These are phyloP conservation scores for Hemitrygon akajei DNA, from an alignment of 2,797 vertebrate genomes.

Conservation along the genomic window DNA sequence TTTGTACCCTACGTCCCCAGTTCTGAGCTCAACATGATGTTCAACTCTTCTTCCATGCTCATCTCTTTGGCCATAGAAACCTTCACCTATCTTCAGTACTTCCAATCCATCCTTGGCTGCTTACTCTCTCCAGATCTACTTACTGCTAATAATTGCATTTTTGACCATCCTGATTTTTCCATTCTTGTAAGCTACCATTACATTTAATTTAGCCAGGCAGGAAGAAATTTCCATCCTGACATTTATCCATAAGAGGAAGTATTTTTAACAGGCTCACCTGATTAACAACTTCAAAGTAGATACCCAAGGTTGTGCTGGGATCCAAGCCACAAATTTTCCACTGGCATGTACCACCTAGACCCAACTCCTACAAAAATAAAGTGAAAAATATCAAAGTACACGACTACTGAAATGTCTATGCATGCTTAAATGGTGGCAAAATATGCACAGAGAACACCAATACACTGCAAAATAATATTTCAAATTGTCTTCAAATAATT, in stretches of 20 bases:
- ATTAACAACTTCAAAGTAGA: constrained; percentile 95
- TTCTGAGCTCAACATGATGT: too few species aligned
- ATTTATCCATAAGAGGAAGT: neutral
- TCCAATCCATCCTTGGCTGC: too few species aligned
- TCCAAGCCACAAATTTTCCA: constrained; percentile 90
- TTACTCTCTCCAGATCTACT: too few species aligned
- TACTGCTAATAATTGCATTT: too few species aligned
- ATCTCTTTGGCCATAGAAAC: too few species aligned
- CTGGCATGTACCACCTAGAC: constrained; percentile 81
- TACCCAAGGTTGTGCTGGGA: constrained; percentile 75
- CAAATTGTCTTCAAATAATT: neutral
- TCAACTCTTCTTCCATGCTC: too few species aligned
- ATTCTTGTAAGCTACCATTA: too few species aligned
- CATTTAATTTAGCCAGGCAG: neutral
- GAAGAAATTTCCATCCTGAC: neutral
- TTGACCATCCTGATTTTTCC: too few species aligned
- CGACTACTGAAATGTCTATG: neutral
- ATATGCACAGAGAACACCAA: neutral
- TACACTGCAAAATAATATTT: neutral
- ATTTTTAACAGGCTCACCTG: constrained; percentile 63
- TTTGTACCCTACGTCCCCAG: too few species aligned
- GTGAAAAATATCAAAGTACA: neutral
- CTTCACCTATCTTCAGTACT: too few species aligned
- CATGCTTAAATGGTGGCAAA: neutral
- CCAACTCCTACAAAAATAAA: constrained; percentile 59